These are phyloP conservation scores for Hylaea fasciaria DNA, from an alignment of 2,888 invertebrate genomes.

Conservation along the genomic window DNA sequence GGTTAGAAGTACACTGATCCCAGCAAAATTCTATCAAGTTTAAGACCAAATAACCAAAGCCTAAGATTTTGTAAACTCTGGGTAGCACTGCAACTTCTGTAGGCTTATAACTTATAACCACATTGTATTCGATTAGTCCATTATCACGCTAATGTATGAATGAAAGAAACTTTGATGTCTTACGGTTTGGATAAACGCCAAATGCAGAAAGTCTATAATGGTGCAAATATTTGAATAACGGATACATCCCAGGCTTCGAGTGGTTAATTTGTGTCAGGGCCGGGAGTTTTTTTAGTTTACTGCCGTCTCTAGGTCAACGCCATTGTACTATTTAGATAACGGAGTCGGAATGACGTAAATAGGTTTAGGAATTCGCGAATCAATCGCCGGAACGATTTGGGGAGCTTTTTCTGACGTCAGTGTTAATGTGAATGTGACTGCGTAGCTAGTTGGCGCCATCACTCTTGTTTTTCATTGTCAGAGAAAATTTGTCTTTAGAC, in stretches of 20 bases:
- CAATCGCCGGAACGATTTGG: conserved; percentile 20
- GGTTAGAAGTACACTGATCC: no score
- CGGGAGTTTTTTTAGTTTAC: conserved; percentile 62
- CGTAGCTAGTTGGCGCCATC: conserved; percentile 12
- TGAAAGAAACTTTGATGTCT: conserved; percentile 61
- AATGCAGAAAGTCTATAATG: conserved; percentile 63
- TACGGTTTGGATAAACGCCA: conserved; percentile 66
- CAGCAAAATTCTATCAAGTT: no score
- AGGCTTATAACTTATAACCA: conserved; percentile 40
- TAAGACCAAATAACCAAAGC: no score
- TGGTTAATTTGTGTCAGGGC: conserved; percentile 70
- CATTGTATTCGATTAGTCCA: conserved; percentile 23
- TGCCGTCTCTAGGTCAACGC: conserved; percentile 62
- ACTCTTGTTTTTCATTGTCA: conserved; percentile 9
- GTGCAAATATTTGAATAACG: conserved; percentile 56
- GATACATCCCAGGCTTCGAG: conserved; percentile 53
- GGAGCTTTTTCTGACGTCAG: conserved; percentile 30
- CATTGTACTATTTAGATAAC: conserved; percentile 61
- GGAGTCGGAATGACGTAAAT: conserved; percentile 49
- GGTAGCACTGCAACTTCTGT: no score
- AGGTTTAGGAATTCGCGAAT: conserved; percentile 39
- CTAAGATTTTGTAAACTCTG: no score
- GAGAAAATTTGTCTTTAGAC: no score
- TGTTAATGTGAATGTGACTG: conserved; percentile 13
- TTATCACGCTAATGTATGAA: conserved; percentile 49